A percentile compares a stretch with the other conserved stretches of the same genome.
Evolutionary conservation across 2,113 vertebrate species (phyloP).

Genomic region (Columba janthina): DNA sequence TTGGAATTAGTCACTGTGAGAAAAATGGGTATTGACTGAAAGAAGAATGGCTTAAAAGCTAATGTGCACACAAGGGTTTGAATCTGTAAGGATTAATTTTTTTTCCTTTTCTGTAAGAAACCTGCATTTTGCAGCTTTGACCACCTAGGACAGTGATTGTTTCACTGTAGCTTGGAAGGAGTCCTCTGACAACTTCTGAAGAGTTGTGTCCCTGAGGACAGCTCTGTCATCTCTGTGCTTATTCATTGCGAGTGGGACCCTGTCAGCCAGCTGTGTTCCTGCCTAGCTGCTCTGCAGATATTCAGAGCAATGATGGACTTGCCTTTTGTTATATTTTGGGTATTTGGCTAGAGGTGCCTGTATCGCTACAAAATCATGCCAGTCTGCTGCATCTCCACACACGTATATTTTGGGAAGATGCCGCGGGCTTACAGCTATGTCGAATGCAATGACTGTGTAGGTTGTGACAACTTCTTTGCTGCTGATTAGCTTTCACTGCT

Average conservation of each 20-base stretch:
- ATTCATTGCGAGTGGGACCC: background rate
- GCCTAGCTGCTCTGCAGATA: background rate
- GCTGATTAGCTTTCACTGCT: background rate
- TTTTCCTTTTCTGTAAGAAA: background rate
- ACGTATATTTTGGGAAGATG: background rate
- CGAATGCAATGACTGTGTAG: fast-evolving
- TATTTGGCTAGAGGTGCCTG: fast-evolving
- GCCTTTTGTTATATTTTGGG: background rate
- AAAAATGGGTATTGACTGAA: background rate
- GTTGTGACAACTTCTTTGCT: background rate
- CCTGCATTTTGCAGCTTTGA: background rate
- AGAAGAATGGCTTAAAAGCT: background rate
- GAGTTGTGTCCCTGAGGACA: background rate
- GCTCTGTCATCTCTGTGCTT: background rate
- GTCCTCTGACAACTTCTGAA: background rate
- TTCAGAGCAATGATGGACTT: background rate
- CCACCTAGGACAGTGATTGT: background rate
- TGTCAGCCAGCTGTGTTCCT: background rate
- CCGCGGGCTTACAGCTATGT: background rate
- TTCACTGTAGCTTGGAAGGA: background rate
- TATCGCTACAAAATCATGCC: fast-evolving
- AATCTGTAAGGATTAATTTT: background rate
- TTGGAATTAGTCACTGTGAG: background rate
- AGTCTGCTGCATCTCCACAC: background rate
- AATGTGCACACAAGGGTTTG: background rate